These are phyloP conservation scores for Nomada ruficornis DNA, from an alignment of 2,888 invertebrate species.

Conservation along the genomic window DNA sequence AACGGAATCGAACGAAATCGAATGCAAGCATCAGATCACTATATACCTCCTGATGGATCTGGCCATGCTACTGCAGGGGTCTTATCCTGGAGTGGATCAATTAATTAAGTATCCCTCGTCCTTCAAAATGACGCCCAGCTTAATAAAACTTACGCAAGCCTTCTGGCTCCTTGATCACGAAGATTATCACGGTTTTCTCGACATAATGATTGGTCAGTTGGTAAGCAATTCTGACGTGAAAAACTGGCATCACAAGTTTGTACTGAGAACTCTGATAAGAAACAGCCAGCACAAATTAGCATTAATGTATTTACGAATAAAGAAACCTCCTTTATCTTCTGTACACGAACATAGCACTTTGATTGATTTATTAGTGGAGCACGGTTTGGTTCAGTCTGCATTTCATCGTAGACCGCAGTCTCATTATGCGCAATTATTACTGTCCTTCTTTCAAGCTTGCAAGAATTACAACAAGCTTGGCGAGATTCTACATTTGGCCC, in stretches of 20 bases:
- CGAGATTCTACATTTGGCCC: conserved; percentile 87
- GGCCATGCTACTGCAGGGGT: conserved; percentile 88
- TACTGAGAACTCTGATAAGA: conserved; percentile 88
- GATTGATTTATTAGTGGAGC: conserved; percentile 78
- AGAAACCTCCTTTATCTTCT: conserved; percentile 86
- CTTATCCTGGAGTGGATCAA: conserved; percentile 88
- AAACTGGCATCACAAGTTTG: conserved; percentile 90
- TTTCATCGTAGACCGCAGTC: conserved; percentile 79
- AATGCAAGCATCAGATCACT: conserved; percentile 91
- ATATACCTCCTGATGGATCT: conserved; percentile 94
- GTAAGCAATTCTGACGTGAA: conserved; percentile 85
- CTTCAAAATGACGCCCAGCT: conserved; percentile 90
- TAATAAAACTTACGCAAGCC: conserved; percentile 92
- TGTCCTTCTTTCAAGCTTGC: conserved; percentile 79
- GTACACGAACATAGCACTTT: conserved; percentile 84
- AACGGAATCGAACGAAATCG: conserved; percentile 87
- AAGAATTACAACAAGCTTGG: conserved; percentile 76
- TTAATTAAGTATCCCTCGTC: conserved; percentile 92
- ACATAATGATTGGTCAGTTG: conserved; percentile 79
- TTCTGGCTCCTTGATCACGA: conserved; percentile 96
- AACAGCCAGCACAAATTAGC: conserved; percentile 90
- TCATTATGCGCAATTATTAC: conserved; percentile 78
- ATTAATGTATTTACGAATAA: conserved; percentile 88
- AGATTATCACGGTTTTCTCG: conserved; percentile 88
- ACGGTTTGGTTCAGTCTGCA: conserved; percentile 80